These are phyloP conservation scores for Sorex maritimensis DNA, from an alignment of 2,797 vertebrate species.

Conservation along the genomic window DNA sequence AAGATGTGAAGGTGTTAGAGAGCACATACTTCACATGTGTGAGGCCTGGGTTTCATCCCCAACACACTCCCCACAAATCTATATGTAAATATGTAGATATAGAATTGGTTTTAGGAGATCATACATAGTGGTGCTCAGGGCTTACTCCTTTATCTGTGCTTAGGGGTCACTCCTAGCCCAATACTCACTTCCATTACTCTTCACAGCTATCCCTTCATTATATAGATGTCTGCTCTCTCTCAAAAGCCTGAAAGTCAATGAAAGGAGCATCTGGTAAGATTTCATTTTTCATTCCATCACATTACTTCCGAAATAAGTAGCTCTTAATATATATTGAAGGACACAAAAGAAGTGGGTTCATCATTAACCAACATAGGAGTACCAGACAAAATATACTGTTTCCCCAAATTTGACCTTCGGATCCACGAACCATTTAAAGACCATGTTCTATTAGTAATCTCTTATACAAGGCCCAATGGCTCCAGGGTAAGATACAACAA, in stretches of 20 bases:
- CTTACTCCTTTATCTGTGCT: background rate
- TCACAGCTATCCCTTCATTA: background rate
- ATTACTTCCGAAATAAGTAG: no score
- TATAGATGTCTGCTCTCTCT: slow-evolving; percentile 5
- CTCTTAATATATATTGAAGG: background rate
- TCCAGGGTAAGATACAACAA: no score
- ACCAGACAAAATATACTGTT: background rate
- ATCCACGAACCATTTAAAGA: background rate
- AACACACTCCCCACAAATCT: no score
- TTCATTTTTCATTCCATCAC: background rate
- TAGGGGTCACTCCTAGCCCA: background rate
- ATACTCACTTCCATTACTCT: background rate
- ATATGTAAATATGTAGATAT: no score
- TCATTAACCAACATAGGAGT: background rate
- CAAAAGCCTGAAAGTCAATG: slow-evolving; percentile 1
- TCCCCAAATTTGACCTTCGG: background rate
- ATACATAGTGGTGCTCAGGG: no score
- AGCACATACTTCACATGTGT: no score
- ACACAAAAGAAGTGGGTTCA: background rate
- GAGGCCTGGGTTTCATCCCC: no score
- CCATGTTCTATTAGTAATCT: no score
- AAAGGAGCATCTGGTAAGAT: background rate
- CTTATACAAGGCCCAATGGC: no score
- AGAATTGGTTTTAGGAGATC: no score
- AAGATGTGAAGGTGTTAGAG: no score